Evolutionary conservation across 2,888 invertebrate species (phyloP).

Genomic region (Scaptomyza reducta): DNA sequence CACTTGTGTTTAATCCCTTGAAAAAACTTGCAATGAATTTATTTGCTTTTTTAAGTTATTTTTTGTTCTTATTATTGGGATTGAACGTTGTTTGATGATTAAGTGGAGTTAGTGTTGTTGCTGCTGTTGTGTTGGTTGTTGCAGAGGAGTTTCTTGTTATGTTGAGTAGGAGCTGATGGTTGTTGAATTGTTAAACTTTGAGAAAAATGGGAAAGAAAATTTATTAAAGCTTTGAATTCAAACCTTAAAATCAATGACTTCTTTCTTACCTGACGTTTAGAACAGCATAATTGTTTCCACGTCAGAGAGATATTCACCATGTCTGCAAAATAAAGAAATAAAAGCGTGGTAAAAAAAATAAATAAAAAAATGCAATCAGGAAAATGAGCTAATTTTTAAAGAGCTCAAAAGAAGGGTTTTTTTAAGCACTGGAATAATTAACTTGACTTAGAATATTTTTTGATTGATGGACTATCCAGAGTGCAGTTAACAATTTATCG

Average conservation of each 20-base stretch:
- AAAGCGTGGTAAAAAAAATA: not conserved
- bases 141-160: constrained; percentile 82
- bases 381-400: too few relatives aligned
- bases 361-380: too few relatives aligned
- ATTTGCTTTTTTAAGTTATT: constrained; percentile 25
- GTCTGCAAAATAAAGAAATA: constrained; percentile 67
- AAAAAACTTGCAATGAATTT: constrained; percentile 11
- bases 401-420: too few relatives aligned
- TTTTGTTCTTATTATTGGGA: constrained; percentile 50
- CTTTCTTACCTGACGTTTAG: constrained; percentile 82
- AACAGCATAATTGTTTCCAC: constrained; percentile 81
- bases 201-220: constrained; percentile 9
- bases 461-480: too few relatives aligned
- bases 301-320: constrained; percentile 83
- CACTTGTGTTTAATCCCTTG: constrained; percentile 39
- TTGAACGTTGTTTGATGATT: constrained; percentile 41
- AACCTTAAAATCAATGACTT: not conserved
- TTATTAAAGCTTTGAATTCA: not conserved
- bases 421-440: too few relatives aligned
- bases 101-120: constrained; percentile 59
- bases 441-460: too few relatives aligned
- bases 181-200: constrained; percentile 76
- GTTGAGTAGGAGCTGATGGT: constrained; percentile 76
- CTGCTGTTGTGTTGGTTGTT: constrained; percentile 58
- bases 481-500: too few relatives aligned